Percentiles rank a stretch among this genome's conserved stretches.
These are phyloP conservation scores for Eupleurogrammus muticus DNA, from an alignment of 2,797 vertebrate species.

Conservation along the genomic window DNA sequence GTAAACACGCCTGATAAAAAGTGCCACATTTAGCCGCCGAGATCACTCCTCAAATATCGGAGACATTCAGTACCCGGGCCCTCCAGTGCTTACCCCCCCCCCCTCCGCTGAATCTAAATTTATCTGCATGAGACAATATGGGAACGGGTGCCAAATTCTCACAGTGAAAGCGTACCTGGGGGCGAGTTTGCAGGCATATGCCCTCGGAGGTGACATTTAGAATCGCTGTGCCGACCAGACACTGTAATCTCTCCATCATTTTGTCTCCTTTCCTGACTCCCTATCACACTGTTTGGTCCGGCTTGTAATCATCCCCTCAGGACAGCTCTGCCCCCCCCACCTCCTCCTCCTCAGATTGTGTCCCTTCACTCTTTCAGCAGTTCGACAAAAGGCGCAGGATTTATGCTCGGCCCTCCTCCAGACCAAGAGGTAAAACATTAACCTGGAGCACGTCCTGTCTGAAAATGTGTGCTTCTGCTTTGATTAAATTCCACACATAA, in stretches of 20 bases:
- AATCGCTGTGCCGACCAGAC: slow-evolving; percentile 64
- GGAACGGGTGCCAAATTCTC: slow-evolving; percentile 51
- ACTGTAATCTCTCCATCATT: slow-evolving; percentile 70
- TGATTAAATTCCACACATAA: slow-evolving; percentile 54
- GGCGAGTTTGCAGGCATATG: slow-evolving; percentile 53
- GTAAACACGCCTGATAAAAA: slow-evolving; percentile 60
- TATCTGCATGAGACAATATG: slow-evolving; percentile 58
- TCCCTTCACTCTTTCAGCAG: slow-evolving; percentile 22
- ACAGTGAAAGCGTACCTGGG: slow-evolving; percentile 47
- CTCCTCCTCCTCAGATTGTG: slow-evolving; percentile 39
- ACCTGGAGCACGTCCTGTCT: slow-evolving; percentile 36
- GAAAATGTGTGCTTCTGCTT: slow-evolving; percentile 25
- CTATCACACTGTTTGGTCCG: slow-evolving; percentile 60
- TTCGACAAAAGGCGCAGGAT: slow-evolving; percentile 19
- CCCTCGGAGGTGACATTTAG: slow-evolving; percentile 62
- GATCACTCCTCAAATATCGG: slow-evolving; percentile 48
- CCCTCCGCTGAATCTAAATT: slow-evolving; percentile 44
- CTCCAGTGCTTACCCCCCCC: slow-evolving; percentile 20
- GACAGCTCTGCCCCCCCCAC: slow-evolving; percentile 56
- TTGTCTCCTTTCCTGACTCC: slow-evolving; percentile 48
- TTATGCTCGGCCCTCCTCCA: slow-evolving; percentile 21
- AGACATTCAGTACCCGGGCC: slow-evolving; percentile 43
- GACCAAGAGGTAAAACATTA: slow-evolving; percentile 43
- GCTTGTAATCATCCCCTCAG: slow-evolving; percentile 77
- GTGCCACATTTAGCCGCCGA: slow-evolving; percentile 62